phyloP scores from a whole-genome alignment of 37 sponge, comb jelly and placozoan species.

The Ephydatia muelleri region DNA sequence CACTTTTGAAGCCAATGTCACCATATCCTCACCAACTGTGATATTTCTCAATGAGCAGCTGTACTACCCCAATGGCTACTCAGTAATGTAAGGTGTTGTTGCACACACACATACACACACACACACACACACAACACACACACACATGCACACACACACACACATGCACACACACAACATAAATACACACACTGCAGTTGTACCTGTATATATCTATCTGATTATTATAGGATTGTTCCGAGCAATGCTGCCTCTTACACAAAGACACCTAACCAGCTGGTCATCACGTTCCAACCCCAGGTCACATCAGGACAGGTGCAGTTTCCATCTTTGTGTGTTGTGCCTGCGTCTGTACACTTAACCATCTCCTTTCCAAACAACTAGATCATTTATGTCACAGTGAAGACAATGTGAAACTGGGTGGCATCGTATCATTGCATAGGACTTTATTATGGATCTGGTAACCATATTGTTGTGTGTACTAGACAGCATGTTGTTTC shows the following conservation, averaged over 20 bases:
- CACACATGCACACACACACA: no score
- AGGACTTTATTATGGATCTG: not conserved
- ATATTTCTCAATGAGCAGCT: conserved; percentile 72
- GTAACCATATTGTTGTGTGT: not conserved
- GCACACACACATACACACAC: no score
- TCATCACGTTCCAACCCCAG: not conserved
- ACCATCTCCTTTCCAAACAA: not conserved
- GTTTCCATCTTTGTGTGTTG: no score
- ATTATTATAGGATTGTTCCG: not conserved
- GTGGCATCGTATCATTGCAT: not conserved
- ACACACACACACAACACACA: not conserved
- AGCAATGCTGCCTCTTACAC: not conserved
- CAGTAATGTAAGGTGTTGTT: conserved; percentile 49
- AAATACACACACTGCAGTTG: not conserved
- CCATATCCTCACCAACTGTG: conserved; percentile 20
- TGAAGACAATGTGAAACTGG: not conserved
- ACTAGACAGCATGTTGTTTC: no score
- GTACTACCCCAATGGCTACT: conserved; percentile 69
- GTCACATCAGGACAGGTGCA: not conserved
- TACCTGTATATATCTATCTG: not conserved
- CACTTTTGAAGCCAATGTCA: conserved; percentile 17
- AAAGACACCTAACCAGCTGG: not conserved
- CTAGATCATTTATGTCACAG: not conserved
- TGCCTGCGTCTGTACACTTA: no score
- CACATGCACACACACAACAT: not conserved